Conservation (phyloP, 2,888 invertebrate species). For the Noctua comes region DNA sequence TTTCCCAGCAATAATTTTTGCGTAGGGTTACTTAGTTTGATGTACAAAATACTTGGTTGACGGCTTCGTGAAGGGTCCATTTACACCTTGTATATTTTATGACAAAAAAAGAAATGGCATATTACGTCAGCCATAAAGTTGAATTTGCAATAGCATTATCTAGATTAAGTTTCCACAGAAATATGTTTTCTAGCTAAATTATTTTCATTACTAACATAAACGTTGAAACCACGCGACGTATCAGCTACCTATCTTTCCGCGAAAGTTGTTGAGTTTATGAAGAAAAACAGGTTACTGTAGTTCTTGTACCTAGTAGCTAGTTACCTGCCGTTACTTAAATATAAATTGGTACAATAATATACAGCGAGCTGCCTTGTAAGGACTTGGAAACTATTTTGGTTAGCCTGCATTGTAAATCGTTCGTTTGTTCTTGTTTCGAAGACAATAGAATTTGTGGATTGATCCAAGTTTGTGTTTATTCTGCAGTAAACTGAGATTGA, state of each 20-base stretch:
- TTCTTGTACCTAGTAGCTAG: constrained; percentile 17
- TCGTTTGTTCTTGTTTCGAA: not conserved
- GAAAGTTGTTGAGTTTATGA: constrained; percentile 52
- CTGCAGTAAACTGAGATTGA: not conserved
- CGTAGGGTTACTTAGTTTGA: no score
- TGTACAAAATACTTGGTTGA: no score
- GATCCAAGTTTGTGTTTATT: not conserved
- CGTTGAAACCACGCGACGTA: constrained; percentile 53
- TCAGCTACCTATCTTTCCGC: constrained; percentile 42
- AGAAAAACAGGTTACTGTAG: constrained; percentile 53
- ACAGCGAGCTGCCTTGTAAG: constrained; percentile 13
- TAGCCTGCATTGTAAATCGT: constrained; percentile 9
- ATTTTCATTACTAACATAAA: constrained; percentile 43
- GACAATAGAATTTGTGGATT: constrained; percentile 28
- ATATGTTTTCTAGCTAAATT: constrained; percentile 33
- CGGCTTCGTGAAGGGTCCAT: no score
- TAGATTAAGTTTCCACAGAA: constrained; percentile 33
- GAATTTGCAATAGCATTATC: not conserved
- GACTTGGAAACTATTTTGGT: constrained; percentile 19
- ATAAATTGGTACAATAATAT: constrained; percentile 26
- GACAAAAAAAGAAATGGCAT: not conserved
- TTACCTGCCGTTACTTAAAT: constrained; percentile 16
- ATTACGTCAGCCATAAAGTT: not conserved
- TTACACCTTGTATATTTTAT: not conserved
- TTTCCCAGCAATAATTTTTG: no score